Conservation (phyloP, 2,113 vertebrate species). For the Hepsetus odoe region DNA sequence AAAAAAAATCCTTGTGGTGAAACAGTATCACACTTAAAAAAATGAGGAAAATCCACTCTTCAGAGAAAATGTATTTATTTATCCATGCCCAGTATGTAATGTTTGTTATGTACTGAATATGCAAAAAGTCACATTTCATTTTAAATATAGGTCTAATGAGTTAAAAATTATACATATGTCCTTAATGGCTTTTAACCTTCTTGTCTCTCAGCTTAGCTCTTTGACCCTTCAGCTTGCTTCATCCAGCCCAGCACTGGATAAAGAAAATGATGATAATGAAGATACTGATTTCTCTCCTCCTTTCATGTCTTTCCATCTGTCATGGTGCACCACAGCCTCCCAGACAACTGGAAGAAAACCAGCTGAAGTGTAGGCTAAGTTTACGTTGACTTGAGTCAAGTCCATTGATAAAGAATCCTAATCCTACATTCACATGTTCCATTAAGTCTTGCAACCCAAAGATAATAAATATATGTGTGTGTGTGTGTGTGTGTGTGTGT, state of each 20-base stretch:
- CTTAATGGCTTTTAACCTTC: too few relatives aligned
- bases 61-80: too few relatives aligned
- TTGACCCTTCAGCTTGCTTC: neutral
- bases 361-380: constrained; percentile 69
- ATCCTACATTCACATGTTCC: neutral
- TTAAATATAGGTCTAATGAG: too few relatives aligned
- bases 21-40: too few relatives aligned
- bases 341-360: constrained; percentile 56
- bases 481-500: too few relatives aligned
- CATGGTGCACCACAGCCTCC: constrained; percentile 66
- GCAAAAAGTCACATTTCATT: too few relatives aligned
- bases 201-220: neutral
- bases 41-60: too few relatives aligned
- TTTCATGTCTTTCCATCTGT: constrained; percentile 63
- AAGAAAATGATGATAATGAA: constrained; percentile 68
- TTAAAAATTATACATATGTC: too few relatives aligned
- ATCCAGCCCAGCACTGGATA: neutral
- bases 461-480: too few relatives aligned
- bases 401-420: neutral
- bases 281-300: constrained; percentile 56
- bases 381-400: neutral
- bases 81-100: too few relatives aligned
- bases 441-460: neutral
- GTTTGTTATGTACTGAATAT: too few relatives aligned
- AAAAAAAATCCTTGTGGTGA: too few relatives aligned